Evolutionary conservation across 2,888 invertebrate genomes (phyloP).

Genomic region (Ophion ellenae): DNA sequence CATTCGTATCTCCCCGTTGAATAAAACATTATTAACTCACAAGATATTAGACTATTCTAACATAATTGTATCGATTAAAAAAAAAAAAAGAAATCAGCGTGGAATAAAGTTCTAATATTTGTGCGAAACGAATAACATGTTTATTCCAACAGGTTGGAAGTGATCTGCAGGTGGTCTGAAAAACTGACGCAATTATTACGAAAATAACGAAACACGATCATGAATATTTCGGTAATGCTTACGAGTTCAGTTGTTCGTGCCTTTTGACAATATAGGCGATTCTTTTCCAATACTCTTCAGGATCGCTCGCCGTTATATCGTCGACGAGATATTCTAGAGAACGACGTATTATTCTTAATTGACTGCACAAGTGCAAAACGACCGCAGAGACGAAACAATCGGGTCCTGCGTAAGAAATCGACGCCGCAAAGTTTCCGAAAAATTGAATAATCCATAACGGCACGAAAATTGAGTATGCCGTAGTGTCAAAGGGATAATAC

Average conservation of each 20-base stretch:
- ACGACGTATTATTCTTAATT: conserved; percentile 50
- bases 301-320: conserved; percentile 14
- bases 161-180: not conserved
- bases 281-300: conserved; percentile 43
- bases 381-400: conserved; percentile 61
- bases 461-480: conserved; percentile 22
- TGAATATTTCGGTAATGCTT: conserved; percentile 20
- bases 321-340: conserved; percentile 52
- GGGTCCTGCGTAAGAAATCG: conserved; percentile 41
- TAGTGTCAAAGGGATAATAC: conserved; percentile 62
- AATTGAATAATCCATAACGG: conserved; percentile 55
- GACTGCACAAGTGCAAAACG: conserved; percentile 64
- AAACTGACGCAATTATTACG: conserved; percentile 8
- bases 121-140: not conserved
- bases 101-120: no score
- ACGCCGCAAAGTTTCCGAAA: conserved; percentile 17
- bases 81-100: no score
- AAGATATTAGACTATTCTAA: no score
- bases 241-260: conserved; percentile 58
- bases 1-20: no score
- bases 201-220: not conserved
- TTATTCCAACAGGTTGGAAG: not conserved
- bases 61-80: no score
- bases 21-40: no score
- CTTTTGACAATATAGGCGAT: conserved; percentile 41